Base-by-base conservation (phyloP, 2,113 vertebrate species). In the Gambusia affinis region DNA sequence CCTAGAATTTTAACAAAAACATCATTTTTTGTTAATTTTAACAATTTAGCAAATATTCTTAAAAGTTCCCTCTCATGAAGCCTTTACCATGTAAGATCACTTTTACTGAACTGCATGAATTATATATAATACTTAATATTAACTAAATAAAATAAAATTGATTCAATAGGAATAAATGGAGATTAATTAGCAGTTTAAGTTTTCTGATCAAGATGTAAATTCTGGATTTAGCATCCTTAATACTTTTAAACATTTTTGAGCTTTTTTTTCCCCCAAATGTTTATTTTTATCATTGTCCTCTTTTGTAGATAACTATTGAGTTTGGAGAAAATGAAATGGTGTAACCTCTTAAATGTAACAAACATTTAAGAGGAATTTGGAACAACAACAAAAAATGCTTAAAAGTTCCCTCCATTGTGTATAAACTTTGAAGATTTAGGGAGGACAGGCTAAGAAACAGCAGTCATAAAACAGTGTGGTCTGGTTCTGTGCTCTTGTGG, bases 391-490 rank as follows among this genome's bases (percentile, higher is more conserved):
- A 82, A 83, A 83, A 60, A 64, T 62, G 12, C 73, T 78, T 28
- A 57, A 14, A 64, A 70, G 73, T 39, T 19, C 33, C 54, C 47
- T 33, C 33, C 64, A 65, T 80, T 60, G 60, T 79, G 64, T 69
- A 71, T 61, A 83, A 82, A 85, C 65, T 74, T n/a, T 70, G 70
- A 78, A 75, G 66, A 81, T 81, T 77, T 71, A 73, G 57, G 78
- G 28, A 72, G 37, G 72, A 76, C 62, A 57, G 65, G 75, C 70
- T 71, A 81, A 82, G 64, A 84, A 57, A 67, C 65, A 76, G 65
- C 12, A 35, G 70, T 77, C 68, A 80, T 85, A 80, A 82, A 84
- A 47, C 44, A 17, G 14, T 47, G n/a, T 17, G 60, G 28, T 66
- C 65, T 73, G 80, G n/a, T 65, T 61, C 71, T 35, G 33, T 67